These are phyloP conservation scores for Pseudobourletiella spinata DNA, from an alignment of 1,140 invertebrate species.

Conservation along the genomic window DNA sequence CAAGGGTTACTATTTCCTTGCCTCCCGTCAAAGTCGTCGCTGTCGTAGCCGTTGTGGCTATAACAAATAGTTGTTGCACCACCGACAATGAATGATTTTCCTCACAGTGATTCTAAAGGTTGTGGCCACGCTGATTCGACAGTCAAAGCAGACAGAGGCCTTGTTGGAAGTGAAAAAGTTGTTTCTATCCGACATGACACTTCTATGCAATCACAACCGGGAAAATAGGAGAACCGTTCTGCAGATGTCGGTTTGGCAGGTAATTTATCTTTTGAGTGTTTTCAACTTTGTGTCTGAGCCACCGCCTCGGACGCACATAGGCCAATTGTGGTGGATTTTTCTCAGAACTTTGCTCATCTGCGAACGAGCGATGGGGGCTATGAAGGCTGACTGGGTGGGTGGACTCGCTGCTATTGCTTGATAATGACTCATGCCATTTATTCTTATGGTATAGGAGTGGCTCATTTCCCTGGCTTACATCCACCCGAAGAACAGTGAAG, in stretches of 20 bases:
- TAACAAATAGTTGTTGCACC: too few relatives aligned
- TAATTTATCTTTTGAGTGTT: constrained; percentile 42
- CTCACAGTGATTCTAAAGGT: constrained; percentile 93
- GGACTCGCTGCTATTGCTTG: too few relatives aligned
- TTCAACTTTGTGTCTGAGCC: too few relatives aligned
- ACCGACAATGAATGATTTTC: constrained; percentile 23
- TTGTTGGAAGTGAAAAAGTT: constrained; percentile 89
- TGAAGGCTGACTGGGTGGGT: too few relatives aligned
- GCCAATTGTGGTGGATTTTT: too few relatives aligned
- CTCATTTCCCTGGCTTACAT: constrained; percentile 97
- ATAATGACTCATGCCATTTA: too few relatives aligned
- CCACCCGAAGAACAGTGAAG: constrained; percentile 87
- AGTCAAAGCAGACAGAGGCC: constrained; percentile 87
- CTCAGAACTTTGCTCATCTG: too few relatives aligned
- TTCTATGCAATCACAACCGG: constrained; percentile 91
- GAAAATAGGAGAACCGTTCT: constrained; percentile 91
- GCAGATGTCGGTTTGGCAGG: constrained; percentile 99
- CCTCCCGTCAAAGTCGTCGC: too few relatives aligned
- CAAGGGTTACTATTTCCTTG: too few relatives aligned
- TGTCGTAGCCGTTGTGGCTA: too few relatives aligned
- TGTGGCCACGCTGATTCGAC: constrained; percentile 89
- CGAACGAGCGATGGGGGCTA: too few relatives aligned
- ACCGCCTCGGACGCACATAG: too few relatives aligned
- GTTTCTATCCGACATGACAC: constrained; percentile 94
- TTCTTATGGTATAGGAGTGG: constrained; percentile 92